Conservation (phyloP, 2,797 vertebrate species). For the Gadopsis marmoratus region DNA sequence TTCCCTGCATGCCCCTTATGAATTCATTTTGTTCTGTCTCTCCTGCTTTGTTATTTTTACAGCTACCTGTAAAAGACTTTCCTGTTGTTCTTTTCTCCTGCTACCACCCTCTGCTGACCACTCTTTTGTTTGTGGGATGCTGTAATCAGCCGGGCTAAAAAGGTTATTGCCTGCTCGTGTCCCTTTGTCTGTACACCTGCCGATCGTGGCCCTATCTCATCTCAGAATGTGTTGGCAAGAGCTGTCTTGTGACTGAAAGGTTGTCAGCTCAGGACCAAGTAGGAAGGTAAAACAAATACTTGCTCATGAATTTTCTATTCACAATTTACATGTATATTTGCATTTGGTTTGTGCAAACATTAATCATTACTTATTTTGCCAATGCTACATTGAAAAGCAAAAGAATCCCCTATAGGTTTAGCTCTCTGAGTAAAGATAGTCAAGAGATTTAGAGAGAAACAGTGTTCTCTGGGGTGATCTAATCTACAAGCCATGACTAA, state of each 20-base stretch:
- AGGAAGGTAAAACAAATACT: neutral
- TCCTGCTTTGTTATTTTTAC: constrained; percentile 11
- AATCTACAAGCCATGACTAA: constrained; percentile 68
- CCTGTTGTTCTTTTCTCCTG: neutral
- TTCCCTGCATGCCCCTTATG: constrained; percentile 25
- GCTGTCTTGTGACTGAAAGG: constrained; percentile 2
- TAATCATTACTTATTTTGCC: neutral
- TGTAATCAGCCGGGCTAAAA: constrained; percentile 50
- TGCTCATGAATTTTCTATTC: neutral
- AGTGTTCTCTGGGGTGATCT: constrained; percentile 68
- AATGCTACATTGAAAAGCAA: neutral
- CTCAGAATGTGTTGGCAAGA: constrained; percentile 22
- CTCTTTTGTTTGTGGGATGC: constrained; percentile 48
- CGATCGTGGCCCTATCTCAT: constrained; percentile 32
- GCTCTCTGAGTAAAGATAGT: constrained; percentile 16
- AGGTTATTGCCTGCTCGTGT: constrained; percentile 44
- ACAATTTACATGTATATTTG: neutral
- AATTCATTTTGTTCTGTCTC: neutral
- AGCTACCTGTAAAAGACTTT: constrained; percentile 10
- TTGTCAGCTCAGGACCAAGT: neutral
- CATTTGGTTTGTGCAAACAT: neutral
- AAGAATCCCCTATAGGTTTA: neutral
- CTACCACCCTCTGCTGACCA: constrained; percentile 17
- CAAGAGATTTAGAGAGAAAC: constrained; percentile 64
- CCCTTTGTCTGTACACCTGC: constrained; percentile 37